A percentile compares a stretch with the other conserved stretches of the same genome.
These are phyloP conservation scores for Pogonognathellus flavescens DNA, from an alignment of 1,140 invertebrate genomes.

Conservation along the genomic window DNA sequence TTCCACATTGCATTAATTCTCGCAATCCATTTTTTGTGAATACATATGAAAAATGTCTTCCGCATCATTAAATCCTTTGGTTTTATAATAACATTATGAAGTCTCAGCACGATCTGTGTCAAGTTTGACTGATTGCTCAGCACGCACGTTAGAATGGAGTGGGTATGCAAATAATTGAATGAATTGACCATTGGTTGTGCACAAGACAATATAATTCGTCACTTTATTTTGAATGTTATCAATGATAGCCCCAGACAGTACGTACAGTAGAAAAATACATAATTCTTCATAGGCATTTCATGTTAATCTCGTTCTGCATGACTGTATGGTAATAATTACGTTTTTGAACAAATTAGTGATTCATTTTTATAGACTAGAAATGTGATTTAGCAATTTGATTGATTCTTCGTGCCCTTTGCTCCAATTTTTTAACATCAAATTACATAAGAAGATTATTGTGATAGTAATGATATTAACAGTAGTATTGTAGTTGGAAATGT, in stretches of 20 bases:
- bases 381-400: not conserved
- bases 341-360: constrained; percentile 20
- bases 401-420: not conserved
- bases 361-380: constrained; percentile 14
- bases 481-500: no score
- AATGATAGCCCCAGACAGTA: constrained; percentile 24
- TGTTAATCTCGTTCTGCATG: constrained; percentile 34
- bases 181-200: not conserved
- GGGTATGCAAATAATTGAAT: not conserved
- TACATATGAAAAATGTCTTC: not conserved
- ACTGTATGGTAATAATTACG: not conserved
- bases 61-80: not conserved
- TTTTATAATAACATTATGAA: not conserved
- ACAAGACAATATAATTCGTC: constrained; percentile 23
- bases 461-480: no score
- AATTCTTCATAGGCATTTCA: constrained; percentile 37
- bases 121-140: not conserved
- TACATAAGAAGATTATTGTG: not conserved
- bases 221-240: constrained; percentile 36
- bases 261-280: constrained; percentile 28
- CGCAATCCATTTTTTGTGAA: no score
- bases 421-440: not conserved
- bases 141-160: not conserved
- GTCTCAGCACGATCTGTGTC: not conserved
- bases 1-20: no score